Evolutionary conservation across 2,797 vertebrate genomes (phyloP).

Genomic region (Enteromius radiatus): DNA sequence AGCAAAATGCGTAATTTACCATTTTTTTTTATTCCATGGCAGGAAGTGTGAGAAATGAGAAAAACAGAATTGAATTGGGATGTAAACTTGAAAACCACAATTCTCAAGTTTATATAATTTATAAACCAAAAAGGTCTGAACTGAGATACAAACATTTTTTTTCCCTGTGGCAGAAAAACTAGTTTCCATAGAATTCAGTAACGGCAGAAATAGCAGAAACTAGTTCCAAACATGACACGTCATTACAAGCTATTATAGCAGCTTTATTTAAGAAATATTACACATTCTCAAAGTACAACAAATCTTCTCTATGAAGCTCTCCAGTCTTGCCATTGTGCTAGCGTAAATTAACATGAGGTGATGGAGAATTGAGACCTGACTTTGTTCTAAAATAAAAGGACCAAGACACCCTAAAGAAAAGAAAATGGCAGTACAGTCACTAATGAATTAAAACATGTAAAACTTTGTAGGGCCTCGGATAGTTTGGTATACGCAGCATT

Average conservation of each 20-base stretch:
- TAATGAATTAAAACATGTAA: neutral
- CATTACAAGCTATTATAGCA: conserved; percentile 68
- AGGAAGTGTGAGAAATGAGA: neutral
- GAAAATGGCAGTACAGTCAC: neutral
- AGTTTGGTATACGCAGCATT: conserved; percentile 12
- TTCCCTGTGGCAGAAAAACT: no score
- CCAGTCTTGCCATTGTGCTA: conserved; percentile 73
- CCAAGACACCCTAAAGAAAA: neutral
- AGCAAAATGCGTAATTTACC: no score
- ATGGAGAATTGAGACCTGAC: conserved; percentile 56
- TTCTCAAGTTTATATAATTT: neutral
- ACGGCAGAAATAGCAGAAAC: neutral
- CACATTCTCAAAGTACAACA: conserved; percentile 80
- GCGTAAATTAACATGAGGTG: conserved; percentile 64
- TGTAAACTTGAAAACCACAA: neutral
- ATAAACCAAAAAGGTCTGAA: neutral
- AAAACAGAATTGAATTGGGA: no score
- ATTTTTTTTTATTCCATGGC: no score
- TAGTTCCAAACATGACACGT: conserved; percentile 47
- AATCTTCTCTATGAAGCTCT: conserved; percentile 61
- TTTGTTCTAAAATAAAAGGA: conserved; percentile 52
- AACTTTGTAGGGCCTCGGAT: neutral
- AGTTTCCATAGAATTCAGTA: neutral
- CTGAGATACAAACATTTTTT: neutral
- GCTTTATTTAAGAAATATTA: conserved; percentile 82